phyloP scores from a whole-genome alignment of 2,797 vertebrate genomes.

The Tapirus indicus region DNA sequence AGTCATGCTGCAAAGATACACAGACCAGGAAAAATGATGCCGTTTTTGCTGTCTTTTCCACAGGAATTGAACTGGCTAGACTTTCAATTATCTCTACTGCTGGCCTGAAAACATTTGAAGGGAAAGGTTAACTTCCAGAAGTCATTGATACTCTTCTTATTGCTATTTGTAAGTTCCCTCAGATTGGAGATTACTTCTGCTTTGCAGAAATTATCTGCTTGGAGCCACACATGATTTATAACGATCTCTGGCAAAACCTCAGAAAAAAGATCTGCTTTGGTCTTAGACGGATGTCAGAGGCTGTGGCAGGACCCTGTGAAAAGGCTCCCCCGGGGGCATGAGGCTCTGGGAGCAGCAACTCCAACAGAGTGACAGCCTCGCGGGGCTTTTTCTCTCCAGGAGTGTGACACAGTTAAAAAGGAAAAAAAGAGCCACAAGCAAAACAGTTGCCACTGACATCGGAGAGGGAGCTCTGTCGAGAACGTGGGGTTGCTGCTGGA shows the following conservation, averaged over 20 bases:
- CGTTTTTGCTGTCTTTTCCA: not conserved
- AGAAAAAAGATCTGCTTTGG: not conserved
- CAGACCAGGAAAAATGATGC: not conserved
- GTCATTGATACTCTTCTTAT: not conserved
- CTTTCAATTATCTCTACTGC: not conserved
- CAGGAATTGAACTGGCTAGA: not conserved
- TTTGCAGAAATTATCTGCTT: not conserved
- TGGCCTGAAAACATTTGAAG: not conserved
- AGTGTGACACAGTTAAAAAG: conserved; percentile 1
- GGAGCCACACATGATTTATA: conserved; percentile 29
- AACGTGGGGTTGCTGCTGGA: not conserved
- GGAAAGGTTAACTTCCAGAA: not conserved
- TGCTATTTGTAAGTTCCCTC: not conserved
- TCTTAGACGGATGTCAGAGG: not conserved
- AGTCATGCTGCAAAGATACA: not conserved
- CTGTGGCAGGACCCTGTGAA: not conserved
- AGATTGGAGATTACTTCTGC: not conserved
- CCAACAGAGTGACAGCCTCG: not conserved
- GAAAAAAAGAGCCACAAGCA: not conserved
- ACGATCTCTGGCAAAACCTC: conserved; percentile 62
- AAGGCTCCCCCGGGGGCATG: not conserved
- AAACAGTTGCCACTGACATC: not conserved
- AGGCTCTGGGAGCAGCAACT: not conserved
- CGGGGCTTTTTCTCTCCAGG: not conserved
- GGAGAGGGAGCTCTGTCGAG: not conserved